Conservation (phyloP, 2,113 vertebrate genomes). For the Ophthalmolycus amberensis region DNA sequence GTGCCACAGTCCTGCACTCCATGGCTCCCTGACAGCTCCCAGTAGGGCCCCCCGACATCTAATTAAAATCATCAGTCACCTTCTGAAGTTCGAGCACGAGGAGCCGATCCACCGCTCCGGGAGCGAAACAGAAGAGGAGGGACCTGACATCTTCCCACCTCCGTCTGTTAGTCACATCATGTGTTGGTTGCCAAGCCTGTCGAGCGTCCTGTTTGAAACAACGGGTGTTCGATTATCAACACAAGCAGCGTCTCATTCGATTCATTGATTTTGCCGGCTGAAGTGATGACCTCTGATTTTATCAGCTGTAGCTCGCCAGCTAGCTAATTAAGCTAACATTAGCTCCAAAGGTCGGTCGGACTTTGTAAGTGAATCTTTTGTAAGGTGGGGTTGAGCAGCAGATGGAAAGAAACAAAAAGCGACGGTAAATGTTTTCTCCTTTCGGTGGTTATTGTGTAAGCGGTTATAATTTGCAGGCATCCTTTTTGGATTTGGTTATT, state of each 20-base stretch:
- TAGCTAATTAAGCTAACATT: background rate
- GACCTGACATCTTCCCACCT: background rate
- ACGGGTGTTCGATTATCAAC: background rate
- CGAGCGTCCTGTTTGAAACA: background rate
- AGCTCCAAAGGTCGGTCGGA: background rate
- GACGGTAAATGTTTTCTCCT: background rate
- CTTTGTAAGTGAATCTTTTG: background rate
- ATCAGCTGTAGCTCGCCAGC: background rate
- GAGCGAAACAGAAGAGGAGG: background rate
- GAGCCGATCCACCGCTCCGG: background rate
- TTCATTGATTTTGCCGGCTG: background rate
- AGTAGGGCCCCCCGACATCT: constrained; percentile 24
- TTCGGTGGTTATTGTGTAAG: background rate
- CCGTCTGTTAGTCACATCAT: background rate
- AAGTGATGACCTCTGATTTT: background rate
- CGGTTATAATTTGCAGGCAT: background rate
- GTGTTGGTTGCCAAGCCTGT: background rate
- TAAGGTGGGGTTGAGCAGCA: background rate
- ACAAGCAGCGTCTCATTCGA: background rate
- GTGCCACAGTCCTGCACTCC: constrained; percentile 31
- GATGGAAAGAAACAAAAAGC: background rate
- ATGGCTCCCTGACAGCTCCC: constrained; percentile 29
- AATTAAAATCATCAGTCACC: constrained; percentile 69
- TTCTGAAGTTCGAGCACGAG: constrained; percentile 37
- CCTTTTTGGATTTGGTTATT: background rate